A percentile compares a stretch with the other conserved stretches of the same genome.
These are phyloP conservation scores for Emydura subglobosa DNA, from an alignment of 2,113 vertebrate species.

Conservation along the genomic window DNA sequence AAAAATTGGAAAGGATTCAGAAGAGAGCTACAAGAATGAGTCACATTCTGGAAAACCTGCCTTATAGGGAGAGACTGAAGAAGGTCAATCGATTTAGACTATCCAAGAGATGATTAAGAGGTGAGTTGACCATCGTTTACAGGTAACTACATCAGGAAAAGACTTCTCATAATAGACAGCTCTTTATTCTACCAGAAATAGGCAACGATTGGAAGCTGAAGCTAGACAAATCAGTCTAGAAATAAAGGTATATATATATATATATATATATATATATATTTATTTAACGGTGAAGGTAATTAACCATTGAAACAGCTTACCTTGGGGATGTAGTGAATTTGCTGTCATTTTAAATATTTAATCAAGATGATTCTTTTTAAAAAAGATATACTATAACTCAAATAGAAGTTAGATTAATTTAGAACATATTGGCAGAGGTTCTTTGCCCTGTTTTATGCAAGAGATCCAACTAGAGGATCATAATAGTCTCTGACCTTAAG, in stretches of 20 bases:
- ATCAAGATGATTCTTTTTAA: background rate
- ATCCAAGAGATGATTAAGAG: too few species aligned
- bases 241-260: background rate
- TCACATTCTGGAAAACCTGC: background rate
- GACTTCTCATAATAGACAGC: background rate
- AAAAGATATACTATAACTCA: background rate
- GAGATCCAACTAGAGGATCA: background rate
- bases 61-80: background rate
- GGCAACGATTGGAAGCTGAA: background rate
- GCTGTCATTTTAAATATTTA: background rate
- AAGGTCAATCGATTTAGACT: background rate
- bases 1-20: background rate
- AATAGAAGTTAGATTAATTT: background rate
- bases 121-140: background rate
- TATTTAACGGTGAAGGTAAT: background rate
- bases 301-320: background rate
- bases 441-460: background rate
- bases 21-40: background rate
- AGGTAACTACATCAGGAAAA: background rate
- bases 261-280: background rate
- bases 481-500: too few species aligned
- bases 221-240: background rate
- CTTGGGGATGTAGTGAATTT: background rate
- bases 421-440: background rate
- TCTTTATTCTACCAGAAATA: background rate